Evolutionary conservation across 2,113 vertebrate species (phyloP).

Genomic region (Hippocampus zosterae): DNA sequence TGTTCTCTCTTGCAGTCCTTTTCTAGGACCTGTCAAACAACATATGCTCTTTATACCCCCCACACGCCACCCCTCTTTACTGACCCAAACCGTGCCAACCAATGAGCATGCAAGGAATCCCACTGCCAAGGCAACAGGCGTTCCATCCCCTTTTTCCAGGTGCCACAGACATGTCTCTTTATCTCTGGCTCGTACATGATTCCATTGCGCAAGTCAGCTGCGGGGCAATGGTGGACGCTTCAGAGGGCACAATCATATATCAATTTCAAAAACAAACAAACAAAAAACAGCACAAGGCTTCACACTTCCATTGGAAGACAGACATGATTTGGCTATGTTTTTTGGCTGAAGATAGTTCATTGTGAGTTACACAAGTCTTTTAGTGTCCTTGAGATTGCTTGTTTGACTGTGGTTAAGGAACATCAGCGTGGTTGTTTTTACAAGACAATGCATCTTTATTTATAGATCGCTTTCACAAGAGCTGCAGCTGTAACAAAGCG

Average conservation of each 20-base stretch:
- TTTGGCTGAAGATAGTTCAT: neutral
- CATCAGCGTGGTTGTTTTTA: constrained; percentile 12
- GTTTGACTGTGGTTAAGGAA: constrained; percentile 22
- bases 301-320: constrained; percentile 60
- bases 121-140: constrained; percentile 55
- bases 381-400: constrained; percentile 17
- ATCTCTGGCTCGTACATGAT: constrained; percentile 57
- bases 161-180: constrained; percentile 62
- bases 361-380: constrained; percentile 8
- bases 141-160: constrained; percentile 57
- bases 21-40: constrained; percentile 32
- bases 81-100: constrained; percentile 41
- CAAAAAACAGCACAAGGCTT: constrained; percentile 48
- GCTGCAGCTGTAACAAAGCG: too few relatives aligned
- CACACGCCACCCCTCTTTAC: constrained; percentile 46
- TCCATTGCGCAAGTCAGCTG: constrained; percentile 50
- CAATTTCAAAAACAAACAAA: constrained; percentile 35
- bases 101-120: constrained; percentile 63
- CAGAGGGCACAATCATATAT: constrained; percentile 24
- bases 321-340: constrained; percentile 34
- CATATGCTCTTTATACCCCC: constrained; percentile 60
- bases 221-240: constrained; percentile 29
- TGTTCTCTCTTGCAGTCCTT: constrained; percentile 18
- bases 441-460: too few relatives aligned
- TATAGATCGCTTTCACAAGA: too few relatives aligned